Percentiles rank a stretch among this genome's conserved stretches.
phyloP scores from a whole-genome alignment of 2,888 invertebrate genomes.

The Cerastoderma edule region DNA sequence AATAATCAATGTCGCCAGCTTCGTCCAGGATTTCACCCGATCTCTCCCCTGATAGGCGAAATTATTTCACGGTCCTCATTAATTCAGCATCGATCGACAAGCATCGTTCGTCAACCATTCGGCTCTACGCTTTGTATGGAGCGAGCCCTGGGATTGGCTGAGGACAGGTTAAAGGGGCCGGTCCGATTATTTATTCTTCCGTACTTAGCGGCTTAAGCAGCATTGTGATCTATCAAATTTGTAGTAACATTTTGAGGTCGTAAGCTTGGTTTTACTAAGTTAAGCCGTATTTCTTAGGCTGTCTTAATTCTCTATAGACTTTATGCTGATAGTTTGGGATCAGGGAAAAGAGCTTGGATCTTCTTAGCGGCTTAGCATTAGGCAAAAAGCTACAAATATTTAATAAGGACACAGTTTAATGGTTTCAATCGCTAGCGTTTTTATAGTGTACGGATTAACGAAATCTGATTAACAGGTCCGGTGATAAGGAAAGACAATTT shows the following conservation, averaged over 20 bases:
- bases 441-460: conserved; percentile 55
- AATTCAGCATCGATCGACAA: conserved; percentile 47
- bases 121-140: conserved; percentile 15
- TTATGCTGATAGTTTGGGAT: conserved; percentile 54
- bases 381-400: conserved; percentile 60
- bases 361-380: conserved; percentile 55
- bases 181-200: conserved; percentile 58
- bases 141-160: conserved; percentile 43
- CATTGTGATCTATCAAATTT: conserved; percentile 67
- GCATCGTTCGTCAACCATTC: conserved; percentile 36
- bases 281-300: conserved; percentile 62
- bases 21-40: conserved; percentile 9
- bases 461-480: conserved; percentile 44
- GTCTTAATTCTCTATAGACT: conserved; percentile 61
- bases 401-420: conserved; percentile 57
- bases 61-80: conserved; percentile 41
- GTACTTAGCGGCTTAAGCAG: conserved; percentile 58
- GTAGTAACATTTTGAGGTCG: conserved; percentile 68
- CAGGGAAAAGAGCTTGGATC: conserved; percentile 39
- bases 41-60: conserved; percentile 8
- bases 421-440: conserved; percentile 46
- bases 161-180: conserved; percentile 50
- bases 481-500: conserved; percentile 31
- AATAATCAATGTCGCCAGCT: conserved; percentile 37
- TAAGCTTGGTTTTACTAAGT: conserved; percentile 68